Base-by-base conservation (phyloP, 2,888 invertebrate species). In the Drosophila flavopinicola region DNA sequence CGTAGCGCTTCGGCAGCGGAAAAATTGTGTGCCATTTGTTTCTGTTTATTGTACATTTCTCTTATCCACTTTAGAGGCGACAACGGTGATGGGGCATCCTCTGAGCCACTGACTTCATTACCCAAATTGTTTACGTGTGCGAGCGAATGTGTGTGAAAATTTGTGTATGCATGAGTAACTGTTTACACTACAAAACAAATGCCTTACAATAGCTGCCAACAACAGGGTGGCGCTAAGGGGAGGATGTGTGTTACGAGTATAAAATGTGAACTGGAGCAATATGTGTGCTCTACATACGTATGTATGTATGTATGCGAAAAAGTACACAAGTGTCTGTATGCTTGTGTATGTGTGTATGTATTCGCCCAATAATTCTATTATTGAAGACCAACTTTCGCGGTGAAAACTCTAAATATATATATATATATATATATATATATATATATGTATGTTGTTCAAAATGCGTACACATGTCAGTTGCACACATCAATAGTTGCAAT, bases 1-100 rank as follows among this genome's bases (percentile, higher is more conserved):
- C 13, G 29, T 47, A 15, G 24, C 35, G 30, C 27, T 39, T 39
- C 30, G 47, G 37, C 52, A 44, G 67, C 37, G 42, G 13, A 59
- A 20, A 76, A 58, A 76, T 71, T 58, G 70, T 60, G 66, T 67
- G 67, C 63, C 67, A 74, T 76, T 76, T 76, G 76, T 76, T 76
- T 76, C 74, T 67, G 74, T 77, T 71, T 77, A 74, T 76, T 76
- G 77, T 77, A 74, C 74, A 71, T 74, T 76, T 71, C 74, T 66
- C 74, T 60, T 63, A 76, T 66, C 67, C 77, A 76, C 74, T 76
- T 77, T 76, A 63, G 71, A 67, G 63, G 56, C 65, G 59, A 61
- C 57, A 54, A 48, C 45, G 58, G 47, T 49, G 75, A 41, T 56
- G 64, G 64, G 49, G 49, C 44, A 39, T 71, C 61, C 72, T 67